phyloP scores from a whole-genome alignment of 2,888 invertebrate genomes.

The Erebia aethiops region DNA sequence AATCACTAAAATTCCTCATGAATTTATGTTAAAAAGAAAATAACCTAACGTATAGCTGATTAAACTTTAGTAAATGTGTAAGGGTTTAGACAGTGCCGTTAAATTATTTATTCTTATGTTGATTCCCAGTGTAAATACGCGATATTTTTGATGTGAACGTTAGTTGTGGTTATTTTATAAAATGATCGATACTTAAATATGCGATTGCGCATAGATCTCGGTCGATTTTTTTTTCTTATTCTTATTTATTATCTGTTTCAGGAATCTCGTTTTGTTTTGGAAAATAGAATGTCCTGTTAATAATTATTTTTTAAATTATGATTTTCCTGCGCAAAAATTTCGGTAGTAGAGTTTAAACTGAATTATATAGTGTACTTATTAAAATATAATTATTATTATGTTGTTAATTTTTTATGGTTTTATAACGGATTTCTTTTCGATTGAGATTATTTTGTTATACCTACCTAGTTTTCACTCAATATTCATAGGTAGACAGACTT shows the following conservation, averaged over 20 bases:
- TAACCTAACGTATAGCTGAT: slow-evolving; percentile 38
- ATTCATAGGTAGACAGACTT: slow-evolving; percentile 69
- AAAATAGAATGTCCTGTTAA: slow-evolving; percentile 23
- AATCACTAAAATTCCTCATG: not conserved
- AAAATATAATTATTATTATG: slow-evolving; percentile 43
- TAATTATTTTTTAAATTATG: slow-evolving; percentile 14
- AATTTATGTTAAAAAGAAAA: slow-evolving; percentile 1
- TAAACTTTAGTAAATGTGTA: slow-evolving; percentile 69
- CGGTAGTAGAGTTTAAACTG: slow-evolving; percentile 36
- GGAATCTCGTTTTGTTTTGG: slow-evolving; percentile 30
- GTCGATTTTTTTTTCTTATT: slow-evolving; percentile 48
- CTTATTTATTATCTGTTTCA: slow-evolving; percentile 42
- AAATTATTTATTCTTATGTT: slow-evolving; percentile 83
- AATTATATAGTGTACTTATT: slow-evolving; percentile 48
- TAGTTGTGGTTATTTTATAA: slow-evolving; percentile 73
- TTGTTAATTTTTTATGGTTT: slow-evolving; percentile 49
- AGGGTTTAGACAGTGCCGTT: slow-evolving; percentile 74
- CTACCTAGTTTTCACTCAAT: slow-evolving; percentile 41
- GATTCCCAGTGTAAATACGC: slow-evolving; percentile 77
- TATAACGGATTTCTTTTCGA: slow-evolving; percentile 43
- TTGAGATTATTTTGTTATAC: slow-evolving; percentile 50
- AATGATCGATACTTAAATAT: slow-evolving; percentile 62
- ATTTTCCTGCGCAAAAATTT: slow-evolving; percentile 21
- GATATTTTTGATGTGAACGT: slow-evolving; percentile 73
- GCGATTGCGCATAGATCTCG: slow-evolving; percentile 65